Evolutionary conservation across 2,888 invertebrate genomes (phyloP).

Genomic region (Operophtera brumata): DNA sequence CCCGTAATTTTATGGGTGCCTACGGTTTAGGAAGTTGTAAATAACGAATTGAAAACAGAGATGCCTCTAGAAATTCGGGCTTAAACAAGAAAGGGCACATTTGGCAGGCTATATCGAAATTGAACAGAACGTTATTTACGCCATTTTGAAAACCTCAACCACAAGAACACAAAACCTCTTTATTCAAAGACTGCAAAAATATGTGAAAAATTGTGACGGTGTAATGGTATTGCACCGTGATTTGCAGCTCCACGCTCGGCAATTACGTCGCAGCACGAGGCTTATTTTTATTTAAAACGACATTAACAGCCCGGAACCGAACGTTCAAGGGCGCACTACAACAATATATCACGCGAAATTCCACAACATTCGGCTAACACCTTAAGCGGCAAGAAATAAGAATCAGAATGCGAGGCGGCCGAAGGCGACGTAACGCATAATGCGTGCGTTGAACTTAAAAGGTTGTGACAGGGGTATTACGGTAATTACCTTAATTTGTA

Average conservation of each 20-base stretch:
- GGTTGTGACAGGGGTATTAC: constrained; percentile 75
- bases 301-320: constrained; percentile 72
- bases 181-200: constrained; percentile 26
- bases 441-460: constrained; percentile 75
- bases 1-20: constrained; percentile 45
- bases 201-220: constrained; percentile 24
- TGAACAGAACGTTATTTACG: constrained; percentile 33
- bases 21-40: constrained; percentile 51
- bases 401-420: constrained; percentile 42
- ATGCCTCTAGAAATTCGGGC: constrained; percentile 28
- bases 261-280: constrained; percentile 56
- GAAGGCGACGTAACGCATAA: constrained; percentile 49
- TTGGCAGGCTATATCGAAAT: constrained; percentile 20
- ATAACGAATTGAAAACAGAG: constrained; percentile 34
- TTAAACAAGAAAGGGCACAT: constrained; percentile 18
- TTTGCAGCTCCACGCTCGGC: constrained; percentile 47
- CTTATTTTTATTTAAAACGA: constrained; percentile 67
- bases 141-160: constrained; percentile 35
- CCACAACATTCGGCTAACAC: constrained; percentile 51
- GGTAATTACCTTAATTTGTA: constrained; percentile 77
- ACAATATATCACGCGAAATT: constrained; percentile 60
- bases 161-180: too few relatives aligned
- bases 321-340: constrained; percentile 60
- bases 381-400: constrained; percentile 54
- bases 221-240: constrained; percentile 41